phyloP scores from a whole-genome alignment of 2,113 vertebrate genomes.

The Euleptes europaea region DNA sequence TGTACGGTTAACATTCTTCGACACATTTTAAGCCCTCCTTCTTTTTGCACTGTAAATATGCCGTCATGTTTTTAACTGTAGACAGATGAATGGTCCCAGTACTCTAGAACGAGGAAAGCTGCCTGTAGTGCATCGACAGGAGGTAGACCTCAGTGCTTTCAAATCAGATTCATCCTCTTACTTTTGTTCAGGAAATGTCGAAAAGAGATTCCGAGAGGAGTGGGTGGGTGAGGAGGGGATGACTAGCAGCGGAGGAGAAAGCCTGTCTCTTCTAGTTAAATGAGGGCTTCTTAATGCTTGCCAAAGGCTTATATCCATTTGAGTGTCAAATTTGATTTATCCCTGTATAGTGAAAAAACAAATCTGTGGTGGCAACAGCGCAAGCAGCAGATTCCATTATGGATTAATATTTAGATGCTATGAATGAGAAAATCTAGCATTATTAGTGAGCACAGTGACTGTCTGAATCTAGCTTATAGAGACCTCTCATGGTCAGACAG shows the following conservation, averaged over 20 bases:
- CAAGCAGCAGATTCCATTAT: constrained; percentile 15
- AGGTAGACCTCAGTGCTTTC: constrained; percentile 41
- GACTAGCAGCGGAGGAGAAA: neutral
- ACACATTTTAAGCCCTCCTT: constrained; percentile 3
- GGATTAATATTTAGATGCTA: neutral
- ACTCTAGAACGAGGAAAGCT: constrained; percentile 10
- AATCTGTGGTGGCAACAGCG: constrained; percentile 11
- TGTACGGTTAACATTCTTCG: constrained; percentile 9
- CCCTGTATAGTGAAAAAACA: neutral
- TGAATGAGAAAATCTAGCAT: constrained; percentile 9
- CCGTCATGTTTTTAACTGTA: neutral
- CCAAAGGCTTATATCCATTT: constrained; percentile 17
- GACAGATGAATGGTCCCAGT: neutral
- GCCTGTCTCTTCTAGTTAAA: constrained; percentile 17
- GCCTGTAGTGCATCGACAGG: neutral
- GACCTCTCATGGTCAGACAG: neutral
- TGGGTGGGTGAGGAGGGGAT: neutral
- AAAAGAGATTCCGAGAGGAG: constrained; percentile 5
- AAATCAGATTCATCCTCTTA: constrained; percentile 35
- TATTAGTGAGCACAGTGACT: neutral
- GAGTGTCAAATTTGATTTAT: constrained; percentile 19
- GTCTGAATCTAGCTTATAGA: neutral
- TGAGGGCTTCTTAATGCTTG: constrained; percentile 14
- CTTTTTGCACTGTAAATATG: neutral
- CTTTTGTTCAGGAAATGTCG: constrained; percentile 13